These are phyloP conservation scores for Drosophila quinaria DNA, from an alignment of 2,888 invertebrate genomes.

Conservation along the genomic window DNA sequence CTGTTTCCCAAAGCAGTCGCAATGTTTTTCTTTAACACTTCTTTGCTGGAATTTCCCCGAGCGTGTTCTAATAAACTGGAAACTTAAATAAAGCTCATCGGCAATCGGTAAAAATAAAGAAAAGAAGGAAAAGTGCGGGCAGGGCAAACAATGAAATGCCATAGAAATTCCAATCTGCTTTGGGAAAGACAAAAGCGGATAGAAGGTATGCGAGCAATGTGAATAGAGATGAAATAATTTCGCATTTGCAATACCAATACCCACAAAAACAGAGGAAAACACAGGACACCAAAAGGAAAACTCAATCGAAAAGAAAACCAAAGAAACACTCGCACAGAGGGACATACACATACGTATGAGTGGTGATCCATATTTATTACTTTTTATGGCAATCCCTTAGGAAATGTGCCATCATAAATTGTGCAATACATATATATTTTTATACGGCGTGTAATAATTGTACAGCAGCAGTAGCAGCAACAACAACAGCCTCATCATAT, in stretches of 20 bases:
- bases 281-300: constrained; percentile 1
- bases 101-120: constrained; percentile 18
- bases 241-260: constrained; percentile 52
- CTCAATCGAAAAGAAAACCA: constrained; percentile 17
- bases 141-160: constrained; percentile 63
- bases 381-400: constrained; percentile 56
- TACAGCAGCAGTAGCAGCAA: constrained; percentile 15
- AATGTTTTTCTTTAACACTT: constrained; percentile 36
- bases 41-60: constrained; percentile 34
- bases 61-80: constrained; percentile 63
- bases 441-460: constrained; percentile 62
- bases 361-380: constrained; percentile 60
- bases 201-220: constrained; percentile 63
- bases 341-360: constrained; percentile 1
- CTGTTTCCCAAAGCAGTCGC: constrained; percentile 32
- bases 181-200: constrained; percentile 57
- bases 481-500: constrained; percentile 4
- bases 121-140: constrained; percentile 14
- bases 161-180: constrained; percentile 62
- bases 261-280: constrained; percentile 6
- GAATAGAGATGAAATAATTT: constrained; percentile 60
- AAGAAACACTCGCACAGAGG: constrained; percentile 4
- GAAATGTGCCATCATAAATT: constrained; percentile 66
- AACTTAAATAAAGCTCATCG: constrained; percentile 63
- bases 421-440: constrained; percentile 53